A percentile compares a stretch with the other conserved stretches of the same genome.
Evolutionary conservation across 2,113 vertebrate species (phyloP).

Genomic region (Grammomys surdaster): DNA sequence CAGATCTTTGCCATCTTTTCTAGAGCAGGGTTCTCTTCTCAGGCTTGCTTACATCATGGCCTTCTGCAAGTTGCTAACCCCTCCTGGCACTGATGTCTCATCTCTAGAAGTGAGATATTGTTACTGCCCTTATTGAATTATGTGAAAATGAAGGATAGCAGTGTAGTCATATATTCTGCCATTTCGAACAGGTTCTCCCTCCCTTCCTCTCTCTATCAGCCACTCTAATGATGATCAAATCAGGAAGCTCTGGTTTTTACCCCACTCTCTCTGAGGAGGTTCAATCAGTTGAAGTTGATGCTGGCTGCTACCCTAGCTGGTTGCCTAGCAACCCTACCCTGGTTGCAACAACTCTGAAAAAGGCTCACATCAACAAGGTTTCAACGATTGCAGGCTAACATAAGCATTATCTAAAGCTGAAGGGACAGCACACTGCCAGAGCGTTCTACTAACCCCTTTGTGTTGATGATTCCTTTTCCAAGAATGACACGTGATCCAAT

Average conservation of each 20-base stretch:
- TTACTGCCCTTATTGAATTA: constrained; percentile 43
- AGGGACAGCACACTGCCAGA: neutral
- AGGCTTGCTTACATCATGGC: constrained; percentile 16
- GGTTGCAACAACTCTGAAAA: constrained; percentile 7
- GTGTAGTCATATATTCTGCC: neutral
- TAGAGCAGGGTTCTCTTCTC: neutral
- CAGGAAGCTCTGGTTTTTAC: constrained; percentile 56
- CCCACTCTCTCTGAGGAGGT: neutral
- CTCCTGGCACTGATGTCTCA: constrained; percentile 4
- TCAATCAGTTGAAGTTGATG: constrained; percentile 29
- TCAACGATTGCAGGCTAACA: neutral
- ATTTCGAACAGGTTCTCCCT: neutral
- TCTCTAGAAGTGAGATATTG: constrained; percentile 31
- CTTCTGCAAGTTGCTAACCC: constrained; percentile 26
- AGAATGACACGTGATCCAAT: constrained; percentile 15
- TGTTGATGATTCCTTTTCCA: constrained; percentile 1
- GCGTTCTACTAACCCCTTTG: neutral
- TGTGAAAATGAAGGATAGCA: neutral
- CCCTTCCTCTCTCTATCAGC: neutral
- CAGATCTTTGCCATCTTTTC: neutral
- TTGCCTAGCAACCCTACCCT: constrained; percentile 70
- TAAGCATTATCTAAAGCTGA: neutral
- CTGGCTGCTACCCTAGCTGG: neutral
- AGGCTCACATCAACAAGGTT: constrained; percentile 37
- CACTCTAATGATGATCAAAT: constrained; percentile 42